These are phyloP conservation scores for Ophioninae sp. DNA, from an alignment of 2,888 invertebrate genomes.

Conservation along the genomic window DNA sequence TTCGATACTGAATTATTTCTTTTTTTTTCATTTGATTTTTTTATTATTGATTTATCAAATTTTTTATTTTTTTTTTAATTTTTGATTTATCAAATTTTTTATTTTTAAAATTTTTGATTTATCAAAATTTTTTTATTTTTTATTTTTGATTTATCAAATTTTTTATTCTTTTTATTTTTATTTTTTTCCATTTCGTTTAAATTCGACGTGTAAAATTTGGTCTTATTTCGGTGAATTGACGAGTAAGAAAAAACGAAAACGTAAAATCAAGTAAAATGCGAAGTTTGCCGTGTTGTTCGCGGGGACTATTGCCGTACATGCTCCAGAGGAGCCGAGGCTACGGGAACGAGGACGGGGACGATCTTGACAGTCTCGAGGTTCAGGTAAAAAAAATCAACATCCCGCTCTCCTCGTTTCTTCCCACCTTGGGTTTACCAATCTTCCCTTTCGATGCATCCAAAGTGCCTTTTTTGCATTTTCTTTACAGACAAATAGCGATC, in stretches of 20 bases:
- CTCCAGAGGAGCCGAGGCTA: slow-evolving; percentile 57
- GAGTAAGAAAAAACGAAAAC: background rate
- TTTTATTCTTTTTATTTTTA: background rate
- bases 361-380: slow-evolving; percentile 66
- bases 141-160: background rate
- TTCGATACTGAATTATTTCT: background rate
- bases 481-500: background rate
- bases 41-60: no score
- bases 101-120: background rate
- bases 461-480: background rate
- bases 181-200: no score
- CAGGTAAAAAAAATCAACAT: slow-evolving; percentile 63
- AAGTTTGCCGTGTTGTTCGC: slow-evolving; percentile 64
- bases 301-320: slow-evolving; percentile 63
- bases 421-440: background rate
- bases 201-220: background rate
- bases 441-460: background rate
- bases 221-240: slow-evolving; percentile 9
- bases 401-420: background rate
- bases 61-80: no score
- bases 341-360: slow-evolving; percentile 45
- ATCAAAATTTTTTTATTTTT: background rate
- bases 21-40: background rate
- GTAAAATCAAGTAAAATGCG: slow-evolving; percentile 59
- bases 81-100: background rate